phyloP scores from a whole-genome alignment of 1,140 invertebrate genomes.

The Tetramorium alpestre region DNA sequence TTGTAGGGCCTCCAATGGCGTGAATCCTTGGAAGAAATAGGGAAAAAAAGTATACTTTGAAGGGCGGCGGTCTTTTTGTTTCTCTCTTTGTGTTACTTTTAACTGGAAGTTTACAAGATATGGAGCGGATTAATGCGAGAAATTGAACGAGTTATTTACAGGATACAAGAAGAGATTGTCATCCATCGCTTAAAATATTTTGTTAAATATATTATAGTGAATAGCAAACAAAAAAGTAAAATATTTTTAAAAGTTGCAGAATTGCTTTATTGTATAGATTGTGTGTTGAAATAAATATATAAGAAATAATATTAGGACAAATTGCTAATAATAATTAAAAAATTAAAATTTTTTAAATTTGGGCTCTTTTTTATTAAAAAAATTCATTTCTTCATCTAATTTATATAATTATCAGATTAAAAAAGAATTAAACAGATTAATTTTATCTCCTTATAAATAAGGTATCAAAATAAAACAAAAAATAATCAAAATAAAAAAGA shows the following conservation, averaged over 20 bases:
- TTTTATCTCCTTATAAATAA: not conserved
- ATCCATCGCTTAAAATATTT: slow-evolving; percentile 1
- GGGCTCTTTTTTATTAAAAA: not conserved
- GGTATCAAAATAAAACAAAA: not conserved
- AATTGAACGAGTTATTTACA: not conserved
- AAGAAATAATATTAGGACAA: not conserved
- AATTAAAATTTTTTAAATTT: not conserved
- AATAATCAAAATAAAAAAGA: no score
- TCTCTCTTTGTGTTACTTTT: no score
- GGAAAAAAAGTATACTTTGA: not conserved
- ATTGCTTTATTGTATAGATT: not conserved
- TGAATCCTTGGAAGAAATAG: not conserved
- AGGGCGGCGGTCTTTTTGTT: not conserved
- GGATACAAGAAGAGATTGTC: not conserved
- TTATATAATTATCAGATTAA: not conserved
- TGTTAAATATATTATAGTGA: not conserved
- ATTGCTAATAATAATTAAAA: not conserved
- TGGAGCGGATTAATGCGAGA: not conserved
- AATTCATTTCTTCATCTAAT: not conserved
- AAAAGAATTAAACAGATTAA: not conserved
- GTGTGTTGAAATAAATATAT: not conserved
- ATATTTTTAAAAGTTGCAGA: not conserved
- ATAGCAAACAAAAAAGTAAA: not conserved
- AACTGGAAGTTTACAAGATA: not conserved
- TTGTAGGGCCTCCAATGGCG: not conserved